A percentile compares a stretch with the other conserved stretches of the same genome.
Conservation (phyloP, 2,113 vertebrate genomes). For the Noctilio leporinus region DNA sequence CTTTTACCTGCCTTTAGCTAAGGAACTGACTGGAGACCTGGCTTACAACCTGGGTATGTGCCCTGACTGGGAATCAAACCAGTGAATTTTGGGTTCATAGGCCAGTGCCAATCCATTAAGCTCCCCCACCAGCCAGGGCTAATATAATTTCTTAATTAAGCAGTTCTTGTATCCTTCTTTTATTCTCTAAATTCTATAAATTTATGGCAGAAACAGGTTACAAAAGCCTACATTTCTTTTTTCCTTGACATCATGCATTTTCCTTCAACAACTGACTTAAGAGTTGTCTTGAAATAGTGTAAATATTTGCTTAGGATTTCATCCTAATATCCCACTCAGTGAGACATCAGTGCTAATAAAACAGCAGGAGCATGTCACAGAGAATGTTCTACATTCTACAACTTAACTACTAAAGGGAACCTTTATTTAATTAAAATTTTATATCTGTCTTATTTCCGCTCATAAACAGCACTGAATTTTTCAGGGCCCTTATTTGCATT, state of each 20-base stretch:
- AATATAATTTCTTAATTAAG: neutral
- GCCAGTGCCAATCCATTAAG: no score
- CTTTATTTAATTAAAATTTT: slow-evolving; percentile 55
- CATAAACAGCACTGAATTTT: slow-evolving; percentile 38
- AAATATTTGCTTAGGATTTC: slow-evolving; percentile 56
- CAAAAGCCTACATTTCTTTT: neutral
- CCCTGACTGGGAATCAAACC: no score
- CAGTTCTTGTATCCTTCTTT: neutral
- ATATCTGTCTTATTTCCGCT: slow-evolving; percentile 22
- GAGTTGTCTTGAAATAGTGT: neutral
- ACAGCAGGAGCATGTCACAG: slow-evolving; percentile 33
- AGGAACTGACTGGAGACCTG: no score
- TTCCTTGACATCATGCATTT: neutral
- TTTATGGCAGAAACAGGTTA: neutral
- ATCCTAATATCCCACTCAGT: neutral
- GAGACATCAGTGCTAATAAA: slow-evolving; percentile 1
- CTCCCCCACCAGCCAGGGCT: no score
- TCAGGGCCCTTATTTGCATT: slow-evolving; percentile 44
- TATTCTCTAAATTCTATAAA: neutral
- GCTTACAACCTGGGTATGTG: no score
- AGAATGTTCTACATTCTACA: slow-evolving; percentile 25
- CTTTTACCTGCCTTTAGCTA: no score
- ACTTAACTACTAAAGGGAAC: slow-evolving; percentile 25
- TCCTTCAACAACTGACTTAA: neutral
- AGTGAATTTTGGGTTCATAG: no score